phyloP scores from a whole-genome alignment of 1,140 invertebrate genomes.

The Trichomalopsis sarcophagae region DNA sequence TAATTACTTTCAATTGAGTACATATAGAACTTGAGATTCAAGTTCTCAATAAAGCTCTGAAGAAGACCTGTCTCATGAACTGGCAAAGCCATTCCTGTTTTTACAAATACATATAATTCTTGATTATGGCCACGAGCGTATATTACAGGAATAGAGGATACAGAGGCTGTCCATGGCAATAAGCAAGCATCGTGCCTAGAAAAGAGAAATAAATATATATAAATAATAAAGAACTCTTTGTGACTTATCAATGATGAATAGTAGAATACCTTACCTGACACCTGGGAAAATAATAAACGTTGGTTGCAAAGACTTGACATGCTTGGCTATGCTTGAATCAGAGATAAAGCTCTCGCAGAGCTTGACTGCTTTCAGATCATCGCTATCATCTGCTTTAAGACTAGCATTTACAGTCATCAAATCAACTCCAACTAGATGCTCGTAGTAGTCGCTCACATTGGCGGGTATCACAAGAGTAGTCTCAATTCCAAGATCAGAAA shows the following conservation, averaged over 20 bases:
- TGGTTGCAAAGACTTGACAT: constrained; percentile 62
- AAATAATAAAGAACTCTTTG: constrained; percentile 28
- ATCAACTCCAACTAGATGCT: constrained; percentile 66
- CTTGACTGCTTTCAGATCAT: constrained; percentile 60
- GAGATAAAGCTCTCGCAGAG: constrained; percentile 63
- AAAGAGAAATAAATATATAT: constrained; percentile 50
- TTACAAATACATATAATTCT: constrained; percentile 68
- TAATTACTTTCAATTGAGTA: constrained; percentile 62
- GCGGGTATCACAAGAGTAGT: constrained; percentile 63
- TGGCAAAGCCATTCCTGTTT: constrained; percentile 66
- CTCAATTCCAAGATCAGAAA: constrained; percentile 68
- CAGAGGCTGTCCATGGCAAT: constrained; percentile 64
- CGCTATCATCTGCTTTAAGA: constrained; percentile 36
- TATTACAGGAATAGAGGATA: constrained; percentile 68
- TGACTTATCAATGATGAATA: constrained; percentile 28
- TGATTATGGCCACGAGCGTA: constrained; percentile 67
- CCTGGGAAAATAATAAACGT: constrained; percentile 69
- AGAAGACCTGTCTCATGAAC: constrained; percentile 63
- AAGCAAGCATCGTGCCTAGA: constrained; percentile 71
- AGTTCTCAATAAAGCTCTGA: constrained; percentile 61
- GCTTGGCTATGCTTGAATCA: constrained; percentile 59
- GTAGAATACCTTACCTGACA: constrained; percentile 61
- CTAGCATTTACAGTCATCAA: constrained; percentile 60
- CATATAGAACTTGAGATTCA: constrained; percentile 60
- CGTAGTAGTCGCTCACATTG: constrained; percentile 60